These are phyloP conservation scores for Astreopora myriophthalma DNA, from an alignment of 64 coral and sea anemone genomes.

Conservation along the genomic window DNA sequence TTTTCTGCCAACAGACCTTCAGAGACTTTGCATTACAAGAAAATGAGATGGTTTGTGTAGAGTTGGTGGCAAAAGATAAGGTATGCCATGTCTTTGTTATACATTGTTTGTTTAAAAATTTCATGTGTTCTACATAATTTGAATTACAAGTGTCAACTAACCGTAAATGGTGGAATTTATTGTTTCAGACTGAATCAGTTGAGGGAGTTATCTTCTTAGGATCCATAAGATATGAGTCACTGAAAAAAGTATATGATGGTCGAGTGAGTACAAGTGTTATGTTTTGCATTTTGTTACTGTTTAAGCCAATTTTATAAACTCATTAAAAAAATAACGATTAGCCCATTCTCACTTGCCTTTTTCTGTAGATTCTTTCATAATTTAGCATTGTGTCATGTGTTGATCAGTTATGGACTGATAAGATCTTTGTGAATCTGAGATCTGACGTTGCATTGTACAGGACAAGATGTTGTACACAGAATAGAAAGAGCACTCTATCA, in stretches of 20 bases:
- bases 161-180: not conserved
- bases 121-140: not conserved
- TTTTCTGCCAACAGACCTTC: slow-evolving; percentile 59
- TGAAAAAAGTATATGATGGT: slow-evolving; percentile 88
- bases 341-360: no score
- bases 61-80: slow-evolving; percentile 92
- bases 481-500: no score
- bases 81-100: not conserved
- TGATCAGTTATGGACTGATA: no score
- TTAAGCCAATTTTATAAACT: no score
- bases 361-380: no score
- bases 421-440: no score
- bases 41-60: slow-evolving; percentile 98
- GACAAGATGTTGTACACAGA: no score
- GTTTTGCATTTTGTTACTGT: no score
- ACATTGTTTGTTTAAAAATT: not conserved
- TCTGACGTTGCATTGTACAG: no score
- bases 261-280: slow-evolving; percentile 28
- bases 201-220: slow-evolving; percentile 87
- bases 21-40: slow-evolving; percentile 87
- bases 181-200: slow-evolving; percentile 69
- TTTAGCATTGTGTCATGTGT: no score
- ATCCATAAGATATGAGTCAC: slow-evolving; percentile 85
- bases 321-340: no score
- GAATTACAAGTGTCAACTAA: not conserved